These are phyloP conservation scores for Periophthalmus magnuspinnatus DNA, from an alignment of 2,797 vertebrate species.

Conservation along the genomic window DNA sequence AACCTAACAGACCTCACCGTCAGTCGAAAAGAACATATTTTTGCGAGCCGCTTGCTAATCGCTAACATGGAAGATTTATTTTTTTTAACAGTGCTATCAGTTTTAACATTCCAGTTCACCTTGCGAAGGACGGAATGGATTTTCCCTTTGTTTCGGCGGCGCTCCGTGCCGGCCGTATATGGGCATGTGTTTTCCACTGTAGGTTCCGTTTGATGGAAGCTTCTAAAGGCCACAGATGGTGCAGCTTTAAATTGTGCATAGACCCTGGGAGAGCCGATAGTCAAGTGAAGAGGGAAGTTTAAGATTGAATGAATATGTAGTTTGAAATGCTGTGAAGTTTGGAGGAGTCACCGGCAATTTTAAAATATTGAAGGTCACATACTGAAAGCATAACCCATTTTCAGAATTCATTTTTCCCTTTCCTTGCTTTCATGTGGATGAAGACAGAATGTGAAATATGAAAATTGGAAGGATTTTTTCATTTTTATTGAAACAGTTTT, in stretches of 20 bases:
- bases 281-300: slow-evolving; percentile 9
- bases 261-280: slow-evolving; percentile 16
- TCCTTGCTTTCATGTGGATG: background rate
- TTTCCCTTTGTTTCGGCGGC: background rate
- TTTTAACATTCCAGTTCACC: slow-evolving; percentile 2
- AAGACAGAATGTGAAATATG: background rate
- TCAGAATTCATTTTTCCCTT: background rate
- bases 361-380: slow-evolving; percentile 8
- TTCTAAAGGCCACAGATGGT: slow-evolving; percentile 1
- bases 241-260: slow-evolving; percentile 21
- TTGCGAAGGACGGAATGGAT: background rate
- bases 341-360: slow-evolving; percentile 1
- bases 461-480: too few relatives aligned
- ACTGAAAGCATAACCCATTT: background rate
- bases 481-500: background rate
- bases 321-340: slow-evolving; percentile 17
- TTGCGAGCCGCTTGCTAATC: background rate
- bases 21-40: slow-evolving; percentile 6
- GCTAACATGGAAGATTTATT: background rate
- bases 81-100: background rate
- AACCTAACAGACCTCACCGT: slow-evolving; percentile 9
- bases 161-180: background rate
- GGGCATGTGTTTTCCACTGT: background rate
- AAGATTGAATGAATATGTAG: slow-evolving; percentile 4
- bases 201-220: background rate